Conservation (phyloP, 1,140 invertebrate species). For the Trissolcus basalis region DNA sequence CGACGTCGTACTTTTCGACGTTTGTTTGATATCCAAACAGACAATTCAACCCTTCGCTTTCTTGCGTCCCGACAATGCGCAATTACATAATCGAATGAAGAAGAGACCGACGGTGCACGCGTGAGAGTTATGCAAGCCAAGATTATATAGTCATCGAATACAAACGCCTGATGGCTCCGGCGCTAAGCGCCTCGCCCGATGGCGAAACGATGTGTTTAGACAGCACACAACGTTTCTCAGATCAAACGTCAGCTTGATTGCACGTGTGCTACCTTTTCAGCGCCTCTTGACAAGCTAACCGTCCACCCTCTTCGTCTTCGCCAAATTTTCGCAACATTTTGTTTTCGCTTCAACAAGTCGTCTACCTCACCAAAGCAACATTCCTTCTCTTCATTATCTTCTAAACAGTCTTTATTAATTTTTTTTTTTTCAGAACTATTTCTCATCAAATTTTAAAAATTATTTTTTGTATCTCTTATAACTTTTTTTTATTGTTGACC, state of each 20-base stretch:
- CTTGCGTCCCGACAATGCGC: constrained; percentile 20
- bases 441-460: too few species aligned
- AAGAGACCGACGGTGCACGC: constrained; percentile 4
- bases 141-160: constrained; percentile 34
- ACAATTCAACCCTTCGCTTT: constrained; percentile 23
- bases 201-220: constrained; percentile 42
- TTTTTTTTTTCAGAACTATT: too few species aligned
- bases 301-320: too few species aligned
- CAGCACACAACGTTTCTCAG: constrained; percentile 61
- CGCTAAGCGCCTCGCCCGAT: constrained; percentile 29
- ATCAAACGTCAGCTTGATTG: constrained; percentile 69
- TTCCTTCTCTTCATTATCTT: too few species aligned
- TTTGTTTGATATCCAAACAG: constrained; percentile 43
- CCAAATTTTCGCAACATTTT: too few species aligned
- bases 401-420: too few species aligned
- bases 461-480: too few species aligned
- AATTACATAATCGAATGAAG: constrained; percentile 40
- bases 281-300: not conserved
- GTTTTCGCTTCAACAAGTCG: too few species aligned
- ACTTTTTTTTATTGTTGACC: too few species aligned
- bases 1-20: constrained; percentile 10
- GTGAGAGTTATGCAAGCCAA: constrained; percentile 6
- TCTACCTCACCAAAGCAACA: too few species aligned
- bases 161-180: constrained; percentile 11
- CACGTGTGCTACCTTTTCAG: constrained; percentile 35